phyloP scores from a whole-genome alignment of 2,888 invertebrate genomes.

The Rhogogaster chlorosoma region DNA sequence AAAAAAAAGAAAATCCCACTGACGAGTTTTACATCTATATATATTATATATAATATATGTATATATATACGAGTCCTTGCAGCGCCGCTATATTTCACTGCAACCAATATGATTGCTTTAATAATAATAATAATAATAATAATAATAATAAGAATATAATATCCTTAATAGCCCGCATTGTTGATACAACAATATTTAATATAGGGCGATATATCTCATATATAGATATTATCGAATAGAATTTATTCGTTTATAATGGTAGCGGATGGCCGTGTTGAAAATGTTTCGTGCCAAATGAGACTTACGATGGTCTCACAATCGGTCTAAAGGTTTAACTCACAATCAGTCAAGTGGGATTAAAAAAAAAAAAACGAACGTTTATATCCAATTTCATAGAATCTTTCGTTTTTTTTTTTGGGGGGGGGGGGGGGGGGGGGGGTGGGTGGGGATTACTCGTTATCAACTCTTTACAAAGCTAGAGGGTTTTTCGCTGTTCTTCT shows the following conservation, averaged over 20 bases:
- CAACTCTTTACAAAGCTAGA: neutral
- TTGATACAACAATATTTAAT: conserved; percentile 70
- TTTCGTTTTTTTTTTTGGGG: neutral
- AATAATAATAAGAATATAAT: conserved; percentile 53
- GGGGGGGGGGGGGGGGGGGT: no score
- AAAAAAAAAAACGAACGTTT: neutral
- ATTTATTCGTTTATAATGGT: conserved; percentile 4
- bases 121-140: conserved; percentile 57
- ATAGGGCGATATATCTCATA: neutral
- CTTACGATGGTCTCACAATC: neutral
- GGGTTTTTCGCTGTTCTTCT: neutral
- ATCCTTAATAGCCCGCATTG: conserved; percentile 61
- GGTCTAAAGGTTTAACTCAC: neutral
- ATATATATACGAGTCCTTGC: neutral
- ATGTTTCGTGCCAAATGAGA: neutral
- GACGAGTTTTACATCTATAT: neutral
- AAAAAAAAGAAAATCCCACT: no score
- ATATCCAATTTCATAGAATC: neutral
- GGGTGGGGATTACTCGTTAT: neutral
- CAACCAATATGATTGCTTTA: conserved; percentile 73
- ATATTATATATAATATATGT: neutral
- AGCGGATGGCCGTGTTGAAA: neutral
- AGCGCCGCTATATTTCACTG: conserved; percentile 65
- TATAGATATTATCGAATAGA: neutral
- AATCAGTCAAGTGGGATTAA: neutral